These are phyloP conservation scores for Ptyas mucosa DNA, from an alignment of 2,113 vertebrate species.

Conservation along the genomic window DNA sequence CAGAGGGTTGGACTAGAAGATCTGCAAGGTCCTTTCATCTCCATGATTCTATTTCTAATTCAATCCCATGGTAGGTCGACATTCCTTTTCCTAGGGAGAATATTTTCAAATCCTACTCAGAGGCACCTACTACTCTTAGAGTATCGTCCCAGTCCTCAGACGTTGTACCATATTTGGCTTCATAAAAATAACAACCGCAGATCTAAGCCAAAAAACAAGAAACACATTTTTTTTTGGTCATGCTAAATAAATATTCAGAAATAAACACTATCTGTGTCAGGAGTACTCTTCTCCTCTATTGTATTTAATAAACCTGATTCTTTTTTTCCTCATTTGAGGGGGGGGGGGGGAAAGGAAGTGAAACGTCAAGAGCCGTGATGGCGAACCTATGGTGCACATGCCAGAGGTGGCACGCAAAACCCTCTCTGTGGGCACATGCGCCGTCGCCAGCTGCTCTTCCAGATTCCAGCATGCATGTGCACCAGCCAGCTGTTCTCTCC, in stretches of 20 bases:
- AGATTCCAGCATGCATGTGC: too few relatives aligned
- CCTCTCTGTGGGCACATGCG: too few relatives aligned
- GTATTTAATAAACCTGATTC: constrained; percentile 57
- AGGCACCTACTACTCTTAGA: constrained; percentile 21
- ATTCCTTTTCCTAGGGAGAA: background rate
- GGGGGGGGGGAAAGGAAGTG: background rate
- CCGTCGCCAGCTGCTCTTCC: too few relatives aligned
- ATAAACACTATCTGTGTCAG: constrained; percentile 58
- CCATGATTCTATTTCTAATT: background rate
- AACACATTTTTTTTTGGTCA: constrained; percentile 62
- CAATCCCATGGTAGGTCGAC: background rate
- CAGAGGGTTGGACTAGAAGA: background rate
- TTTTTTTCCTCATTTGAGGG: constrained; percentile 40
- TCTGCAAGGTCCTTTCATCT: background rate
- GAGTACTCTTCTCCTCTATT: constrained; percentile 43
- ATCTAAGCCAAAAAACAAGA: constrained; percentile 31
- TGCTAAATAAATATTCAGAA: constrained; percentile 74
- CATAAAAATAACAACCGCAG: background rate
- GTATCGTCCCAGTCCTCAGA: background rate
- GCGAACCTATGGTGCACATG: too few relatives aligned
- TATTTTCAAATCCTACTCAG: background rate
- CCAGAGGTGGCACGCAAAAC: too few relatives aligned
- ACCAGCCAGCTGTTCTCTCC: too few relatives aligned
- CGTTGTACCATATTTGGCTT: constrained; percentile 19
- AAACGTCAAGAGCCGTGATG: constrained; percentile 7